phyloP scores from a whole-genome alignment of 2,888 invertebrate species.

The Drosophila pseudotakahashii region DNA sequence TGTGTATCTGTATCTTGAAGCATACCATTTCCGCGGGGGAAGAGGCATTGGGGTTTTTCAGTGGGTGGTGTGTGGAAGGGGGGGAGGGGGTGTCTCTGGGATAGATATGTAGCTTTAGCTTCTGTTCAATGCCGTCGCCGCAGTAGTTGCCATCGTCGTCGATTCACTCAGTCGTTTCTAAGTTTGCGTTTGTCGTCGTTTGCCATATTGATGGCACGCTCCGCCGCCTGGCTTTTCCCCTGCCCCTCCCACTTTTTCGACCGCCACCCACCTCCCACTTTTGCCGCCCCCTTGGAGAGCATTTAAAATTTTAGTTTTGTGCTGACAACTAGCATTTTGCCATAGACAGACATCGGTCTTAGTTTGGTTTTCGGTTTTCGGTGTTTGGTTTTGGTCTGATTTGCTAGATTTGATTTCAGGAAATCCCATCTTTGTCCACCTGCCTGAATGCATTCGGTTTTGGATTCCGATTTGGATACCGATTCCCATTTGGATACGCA shows the following conservation, averaged over 20 bases:
- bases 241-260: slow-evolving; percentile 1
- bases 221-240: slow-evolving; percentile 52
- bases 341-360: slow-evolving; percentile 27
- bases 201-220: slow-evolving; percentile 76
- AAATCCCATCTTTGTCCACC: slow-evolving; percentile 61
- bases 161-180: slow-evolving; percentile 69
- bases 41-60: background rate
- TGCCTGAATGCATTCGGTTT: slow-evolving; percentile 40
- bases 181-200: slow-evolving; percentile 71
- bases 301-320: slow-evolving; percentile 60
- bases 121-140: slow-evolving; percentile 67
- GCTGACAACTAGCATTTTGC: slow-evolving; percentile 35
- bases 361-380: slow-evolving; percentile 53
- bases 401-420: slow-evolving; percentile 83
- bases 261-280: background rate
- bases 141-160: slow-evolving; percentile 20
- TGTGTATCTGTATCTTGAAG: slow-evolving; percentile 37
- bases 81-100: slow-evolving; percentile 9
- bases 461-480: slow-evolving; percentile 56
- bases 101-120: slow-evolving; percentile 30
- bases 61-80: background rate
- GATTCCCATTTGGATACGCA: slow-evolving; percentile 38
- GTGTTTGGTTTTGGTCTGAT: slow-evolving; percentile 66
- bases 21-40: background rate
- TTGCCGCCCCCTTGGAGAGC: slow-evolving; percentile 23